A percentile compares a stretch with the other conserved stretches of the same genome.
phyloP scores from a whole-genome alignment of 2,888 invertebrate species.

The Cyaniris semiargus region DNA sequence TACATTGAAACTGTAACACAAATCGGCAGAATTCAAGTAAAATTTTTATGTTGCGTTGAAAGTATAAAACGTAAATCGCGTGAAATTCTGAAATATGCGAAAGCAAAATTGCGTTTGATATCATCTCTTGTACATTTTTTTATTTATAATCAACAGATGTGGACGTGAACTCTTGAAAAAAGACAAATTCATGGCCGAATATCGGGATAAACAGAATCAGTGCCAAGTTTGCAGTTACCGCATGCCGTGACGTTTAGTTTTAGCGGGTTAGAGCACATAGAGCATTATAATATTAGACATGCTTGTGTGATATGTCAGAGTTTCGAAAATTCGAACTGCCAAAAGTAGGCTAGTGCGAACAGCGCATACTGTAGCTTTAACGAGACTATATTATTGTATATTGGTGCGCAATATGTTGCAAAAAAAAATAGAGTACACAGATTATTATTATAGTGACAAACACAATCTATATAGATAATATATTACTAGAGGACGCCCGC shows the following conservation, averaged over 20 bases:
- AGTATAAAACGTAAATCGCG: neutral
- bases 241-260: conserved; percentile 49
- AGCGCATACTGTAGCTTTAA: neutral
- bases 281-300: neutral
- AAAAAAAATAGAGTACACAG: no score
- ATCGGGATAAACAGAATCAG: conserved; percentile 61
- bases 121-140: neutral
- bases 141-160: conserved; percentile 43
- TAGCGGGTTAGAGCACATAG: neutral
- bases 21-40: neutral
- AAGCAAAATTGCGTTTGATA: neutral
- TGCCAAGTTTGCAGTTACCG: conserved; percentile 57
- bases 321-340: neutral
- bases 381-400: no score
- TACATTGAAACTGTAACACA: neutral
- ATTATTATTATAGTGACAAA: no score
- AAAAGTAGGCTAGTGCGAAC: neutral
- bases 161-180: conserved; percentile 61
- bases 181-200: conserved; percentile 57
- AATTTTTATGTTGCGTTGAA: neutral
- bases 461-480: no score
- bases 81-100: neutral
- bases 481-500: no score
- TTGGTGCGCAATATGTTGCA: no score
- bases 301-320: neutral